phyloP scores from a whole-genome alignment of 92 coral and sea anemone genomes.

The Epizoanthus stellaris region DNA sequence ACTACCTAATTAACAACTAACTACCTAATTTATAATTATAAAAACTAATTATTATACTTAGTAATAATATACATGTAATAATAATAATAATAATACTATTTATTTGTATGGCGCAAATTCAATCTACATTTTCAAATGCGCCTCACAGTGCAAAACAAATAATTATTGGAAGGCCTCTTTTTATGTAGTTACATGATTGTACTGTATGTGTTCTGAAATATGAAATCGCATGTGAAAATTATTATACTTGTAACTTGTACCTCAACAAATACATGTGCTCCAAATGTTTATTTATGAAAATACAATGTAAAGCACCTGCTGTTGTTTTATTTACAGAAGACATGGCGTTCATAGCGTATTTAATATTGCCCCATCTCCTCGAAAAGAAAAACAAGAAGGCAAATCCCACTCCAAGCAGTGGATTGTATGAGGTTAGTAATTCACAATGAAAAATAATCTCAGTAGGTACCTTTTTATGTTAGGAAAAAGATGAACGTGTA shows the following conservation, averaged over 20 bases:
- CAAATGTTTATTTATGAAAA: too few species aligned
- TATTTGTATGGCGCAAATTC: too few species aligned
- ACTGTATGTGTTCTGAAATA: not conserved
- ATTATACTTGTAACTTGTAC: not conserved
- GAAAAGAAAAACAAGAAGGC: constrained; percentile 7
- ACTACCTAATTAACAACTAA: too few species aligned
- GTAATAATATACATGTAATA: too few species aligned
- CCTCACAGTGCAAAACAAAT: too few species aligned
- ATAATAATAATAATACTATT: too few species aligned
- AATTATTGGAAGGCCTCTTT: too few species aligned
- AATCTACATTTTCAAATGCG: too few species aligned
- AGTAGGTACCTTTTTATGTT: not conserved
- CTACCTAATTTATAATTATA: too few species aligned
- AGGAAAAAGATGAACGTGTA: not conserved
- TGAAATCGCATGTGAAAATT: not conserved
- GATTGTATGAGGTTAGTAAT: not conserved
- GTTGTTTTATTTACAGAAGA: not conserved
- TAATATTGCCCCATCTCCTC: not conserved
- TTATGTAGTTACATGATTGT: too few species aligned
- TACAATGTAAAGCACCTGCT: not conserved
- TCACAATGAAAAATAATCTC: not conserved
- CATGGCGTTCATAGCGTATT: not conserved
- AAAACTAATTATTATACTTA: too few species aligned
- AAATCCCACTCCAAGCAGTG: constrained; percentile 4
- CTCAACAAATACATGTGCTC: not conserved